Evolutionary conservation across 2,113 vertebrate genomes (phyloP), one percentile per base, ranked within the genome.

Genomic region (Solea senegalensis): DNA sequence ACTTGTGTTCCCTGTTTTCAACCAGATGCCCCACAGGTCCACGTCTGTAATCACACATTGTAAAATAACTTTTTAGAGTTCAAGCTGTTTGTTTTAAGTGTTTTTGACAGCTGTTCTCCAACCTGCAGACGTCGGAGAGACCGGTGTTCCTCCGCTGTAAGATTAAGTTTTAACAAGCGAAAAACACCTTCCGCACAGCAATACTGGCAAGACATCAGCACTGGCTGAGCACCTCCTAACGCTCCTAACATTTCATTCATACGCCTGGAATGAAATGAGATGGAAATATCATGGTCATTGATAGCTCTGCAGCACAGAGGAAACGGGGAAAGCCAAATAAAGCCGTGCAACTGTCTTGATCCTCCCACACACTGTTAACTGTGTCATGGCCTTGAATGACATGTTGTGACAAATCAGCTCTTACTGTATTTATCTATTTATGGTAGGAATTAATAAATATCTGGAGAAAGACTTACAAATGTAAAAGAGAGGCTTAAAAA

Each of bases 41-140:
- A 61, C 1, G 51, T 58, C 89, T 86, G 57, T 90, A 90, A 90
- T 90, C 87, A 90, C 53, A 60, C 55, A n/a, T 74, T 79, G 86
- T 90, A 82, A 92, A 90, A 74, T 44, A 58, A 81, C 64, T 76
- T 88, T 82, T 77, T 77, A 83, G 86, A 76, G 72, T 74, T 83
- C 61, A 84, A 65, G 76, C 75, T 80, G 81, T 78, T 84, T 2
- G 9, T 62, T 78, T 76, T 57, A 74, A 75, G 67, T 65, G 66
- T 57, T 83, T 64, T 54, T n/a, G 9, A 89, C 90, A 90, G 86
- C 84, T 92, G 87, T 77, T 88, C 49, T 51, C 65, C n/a, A 26
- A 75, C 79, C 46, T 39, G 67, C 21, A 65, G 65, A 74, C 63
- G 9, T 67, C 61, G 69, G 44, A 39, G 1, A 62, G 52, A 69